Evolutionary conservation across 2,797 vertebrate species (phyloP).

Genomic region (Hydrocynus forskahlii): DNA sequence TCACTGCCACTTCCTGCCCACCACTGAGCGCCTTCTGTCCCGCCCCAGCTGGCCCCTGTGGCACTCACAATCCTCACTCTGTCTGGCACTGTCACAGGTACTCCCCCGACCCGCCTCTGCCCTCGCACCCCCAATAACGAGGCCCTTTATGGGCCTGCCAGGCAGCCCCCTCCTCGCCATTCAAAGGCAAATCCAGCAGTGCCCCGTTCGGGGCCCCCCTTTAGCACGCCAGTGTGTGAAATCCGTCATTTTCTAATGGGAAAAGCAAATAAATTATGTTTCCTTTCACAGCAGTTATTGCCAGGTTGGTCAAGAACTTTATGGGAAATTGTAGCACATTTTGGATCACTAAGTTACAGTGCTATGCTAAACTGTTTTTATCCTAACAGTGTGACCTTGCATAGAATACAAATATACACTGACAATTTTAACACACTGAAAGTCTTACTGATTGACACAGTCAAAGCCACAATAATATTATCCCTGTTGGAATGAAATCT

Average conservation of each 20-base stretch:
- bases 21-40: slow-evolving; percentile 67
- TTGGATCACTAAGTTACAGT: too few relatives aligned
- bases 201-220: slow-evolving; percentile 25
- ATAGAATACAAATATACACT: too few relatives aligned
- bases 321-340: too few relatives aligned
- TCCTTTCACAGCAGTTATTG: too few relatives aligned
- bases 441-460: too few relatives aligned
- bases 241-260: slow-evolving; percentile 2
- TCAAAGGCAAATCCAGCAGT: slow-evolving; percentile 57
- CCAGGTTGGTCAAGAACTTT: too few relatives aligned
- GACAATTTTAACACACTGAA: too few relatives aligned
- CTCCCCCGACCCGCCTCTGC: slow-evolving; percentile 58
- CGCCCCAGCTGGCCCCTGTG: slow-evolving; percentile 61
- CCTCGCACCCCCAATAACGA: slow-evolving; percentile 54
- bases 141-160: slow-evolving; percentile 62
- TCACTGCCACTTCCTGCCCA: slow-evolving; percentile 61
- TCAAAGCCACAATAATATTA: too few relatives aligned
- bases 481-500: too few relatives aligned
- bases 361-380: too few relatives aligned
- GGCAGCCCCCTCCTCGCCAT: slow-evolving; percentile 46
- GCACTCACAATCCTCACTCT: slow-evolving; percentile 63
- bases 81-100: slow-evolving; percentile 59
- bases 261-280: not conserved
- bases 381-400: too few relatives aligned
- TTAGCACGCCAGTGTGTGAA: slow-evolving; percentile 7